phyloP scores from a whole-genome alignment of 2,797 vertebrate genomes.

The Muscicapa comitata region DNA sequence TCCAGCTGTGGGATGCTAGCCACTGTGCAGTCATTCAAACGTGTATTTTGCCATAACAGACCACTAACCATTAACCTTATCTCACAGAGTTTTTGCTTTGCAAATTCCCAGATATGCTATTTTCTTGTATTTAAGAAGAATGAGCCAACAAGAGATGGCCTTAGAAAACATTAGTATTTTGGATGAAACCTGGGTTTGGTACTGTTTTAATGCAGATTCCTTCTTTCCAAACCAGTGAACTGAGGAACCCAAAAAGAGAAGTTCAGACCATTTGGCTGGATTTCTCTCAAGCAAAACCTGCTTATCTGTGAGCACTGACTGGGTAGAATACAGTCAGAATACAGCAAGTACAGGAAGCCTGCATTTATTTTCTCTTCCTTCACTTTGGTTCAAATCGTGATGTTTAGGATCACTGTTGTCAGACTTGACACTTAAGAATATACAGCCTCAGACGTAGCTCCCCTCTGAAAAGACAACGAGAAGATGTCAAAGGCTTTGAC shows the following conservation, averaged over 20 bases:
- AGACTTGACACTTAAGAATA: not conserved
- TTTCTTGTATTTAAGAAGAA: not conserved
- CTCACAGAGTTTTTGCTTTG: not conserved
- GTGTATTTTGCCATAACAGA: not conserved
- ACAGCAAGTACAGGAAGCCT: not conserved
- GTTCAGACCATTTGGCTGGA: not conserved
- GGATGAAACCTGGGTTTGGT: not conserved
- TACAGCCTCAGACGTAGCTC: not conserved
- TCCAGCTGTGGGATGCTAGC: not conserved
- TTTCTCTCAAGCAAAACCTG: not conserved
- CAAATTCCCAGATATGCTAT: not conserved
- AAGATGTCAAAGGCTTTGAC: not conserved
- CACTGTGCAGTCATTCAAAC: not conserved
- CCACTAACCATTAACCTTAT: not conserved
- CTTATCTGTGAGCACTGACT: not conserved
- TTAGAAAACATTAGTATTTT: rapidly evolving
- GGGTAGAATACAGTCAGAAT: not conserved
- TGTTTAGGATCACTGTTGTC: not conserved
- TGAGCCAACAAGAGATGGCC: not conserved
- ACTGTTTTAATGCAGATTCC: not conserved
- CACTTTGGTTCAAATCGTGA: not conserved
- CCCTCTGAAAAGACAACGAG: not conserved
- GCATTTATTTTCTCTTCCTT: not conserved
- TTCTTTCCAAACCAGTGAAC: not conserved
- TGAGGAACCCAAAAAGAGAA: not conserved